A percentile compares a stretch with the other conserved stretches of the same genome.
These are phyloP conservation scores for Neofelis nebulosa DNA, from an alignment of 2,113 vertebrate species.

Conservation along the genomic window DNA sequence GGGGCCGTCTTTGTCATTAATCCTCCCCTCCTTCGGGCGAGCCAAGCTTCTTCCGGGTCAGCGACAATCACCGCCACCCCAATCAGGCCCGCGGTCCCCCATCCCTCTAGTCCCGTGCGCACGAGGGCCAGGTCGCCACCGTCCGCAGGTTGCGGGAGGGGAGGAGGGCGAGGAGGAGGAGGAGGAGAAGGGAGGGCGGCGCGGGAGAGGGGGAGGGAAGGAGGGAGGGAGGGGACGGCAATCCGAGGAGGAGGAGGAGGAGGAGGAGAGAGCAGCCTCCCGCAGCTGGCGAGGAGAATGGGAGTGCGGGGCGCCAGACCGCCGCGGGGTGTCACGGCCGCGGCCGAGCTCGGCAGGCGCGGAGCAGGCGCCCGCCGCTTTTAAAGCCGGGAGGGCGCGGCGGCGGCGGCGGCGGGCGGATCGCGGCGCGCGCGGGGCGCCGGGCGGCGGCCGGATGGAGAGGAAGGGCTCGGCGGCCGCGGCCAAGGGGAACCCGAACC, in stretches of 20 bases:
- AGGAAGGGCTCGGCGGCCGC: slow-evolving; percentile 70
- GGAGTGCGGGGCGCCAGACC: slow-evolving; percentile 56
- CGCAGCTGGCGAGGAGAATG: slow-evolving; percentile 70
- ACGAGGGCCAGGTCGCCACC: not conserved
- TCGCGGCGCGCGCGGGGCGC: slow-evolving; percentile 19
- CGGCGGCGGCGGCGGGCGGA: slow-evolving; percentile 47
- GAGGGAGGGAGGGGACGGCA: not conserved
- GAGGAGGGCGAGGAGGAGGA: slow-evolving; percentile 59
- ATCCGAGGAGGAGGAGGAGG: not conserved
- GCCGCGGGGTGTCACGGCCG: slow-evolving; percentile 67
- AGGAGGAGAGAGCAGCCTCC: slow-evolving; percentile 39
- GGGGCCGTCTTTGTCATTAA: slow-evolving; percentile 53
- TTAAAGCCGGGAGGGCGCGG: slow-evolving; percentile 68
- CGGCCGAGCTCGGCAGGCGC: slow-evolving; percentile 53
- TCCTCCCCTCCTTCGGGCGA: slow-evolving; percentile 19
- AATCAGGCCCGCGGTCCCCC: not conserved
- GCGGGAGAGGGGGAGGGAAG: slow-evolving; percentile 1
- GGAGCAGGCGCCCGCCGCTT: slow-evolving; percentile 59
- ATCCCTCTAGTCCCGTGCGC: not conserved
- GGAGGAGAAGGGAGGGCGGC: slow-evolving; percentile 46
- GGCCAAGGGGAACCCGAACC: slow-evolving; percentile 73
- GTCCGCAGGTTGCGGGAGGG: slow-evolving; percentile 46
- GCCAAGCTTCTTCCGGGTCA: slow-evolving; percentile 64
- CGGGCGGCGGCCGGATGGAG: slow-evolving; percentile 76
- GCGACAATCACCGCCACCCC: slow-evolving; percentile 34